Base-by-base conservation (phyloP, 2,113 vertebrate genomes). In the Apodemus speciosus region DNA sequence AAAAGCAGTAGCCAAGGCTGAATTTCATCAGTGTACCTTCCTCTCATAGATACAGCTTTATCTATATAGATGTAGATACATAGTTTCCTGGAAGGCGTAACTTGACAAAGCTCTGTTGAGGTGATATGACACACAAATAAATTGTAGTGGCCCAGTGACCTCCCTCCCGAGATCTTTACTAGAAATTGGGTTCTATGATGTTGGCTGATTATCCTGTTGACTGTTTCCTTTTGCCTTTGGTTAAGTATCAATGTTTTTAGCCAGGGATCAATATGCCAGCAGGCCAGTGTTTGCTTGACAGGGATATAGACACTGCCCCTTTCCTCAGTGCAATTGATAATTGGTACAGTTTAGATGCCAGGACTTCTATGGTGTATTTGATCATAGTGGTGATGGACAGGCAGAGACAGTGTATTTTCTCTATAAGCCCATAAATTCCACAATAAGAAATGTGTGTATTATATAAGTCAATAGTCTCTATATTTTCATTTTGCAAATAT, bases 291-390 rank as follows among this genome's bases (percentile, higher is more conserved):
- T 4, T 32, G 6, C n/a, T 87, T 69, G 51, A 71, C 30, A 69
- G 21, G 38, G 27, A 11, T 13, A 0, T 2, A 27, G 43, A 4
- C 11, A 30, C 20, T 23, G 18, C 5, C 3, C 0, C 5, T n/a
- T 72, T 27, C 66, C 15, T 68, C 49, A 81, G 18, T 51, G 23
- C 9, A 9, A 46, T 62, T 64, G 35, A 25, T 18, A 16, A 8
- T 49, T 51, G 23, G 11, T 30, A 43, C 9, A 30, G 18, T 85
- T 73, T 60, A 35, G 80, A n/a, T 69, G 4, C 21, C 40, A 56
- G 71, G 68, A 9, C 40, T 62, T 60, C 32, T 32, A 2, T 51
- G 27, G 32, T 40, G 0, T 58, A 72, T 20, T 85, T 8, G 35
- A 7, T 40, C 32, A 76, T 62, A 85, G 16, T 21, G 6, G 64